phyloP scores from a whole-genome alignment of 2,888 invertebrate species.

The Parasteatoda lunata region DNA sequence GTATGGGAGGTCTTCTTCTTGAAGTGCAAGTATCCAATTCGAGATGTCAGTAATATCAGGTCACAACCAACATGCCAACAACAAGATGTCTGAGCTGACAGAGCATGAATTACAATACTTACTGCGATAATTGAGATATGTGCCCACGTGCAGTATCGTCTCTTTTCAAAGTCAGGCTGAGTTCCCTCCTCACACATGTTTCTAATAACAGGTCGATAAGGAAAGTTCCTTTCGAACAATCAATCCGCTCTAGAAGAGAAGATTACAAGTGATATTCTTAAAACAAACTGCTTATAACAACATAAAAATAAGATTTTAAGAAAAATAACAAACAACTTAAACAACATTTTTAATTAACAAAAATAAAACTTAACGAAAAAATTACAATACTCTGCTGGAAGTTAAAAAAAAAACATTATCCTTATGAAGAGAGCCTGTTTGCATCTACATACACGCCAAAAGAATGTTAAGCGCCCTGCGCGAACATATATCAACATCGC shows the following conservation, averaged over 20 bases:
- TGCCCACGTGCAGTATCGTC: neutral
- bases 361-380: neutral
- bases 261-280: neutral
- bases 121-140: constrained; percentile 1
- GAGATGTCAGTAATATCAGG: too few species aligned
- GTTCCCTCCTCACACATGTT: constrained; percentile 7
- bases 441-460: too few species aligned
- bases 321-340: neutral
- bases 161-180: neutral
- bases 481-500: too few species aligned
- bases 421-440: too few species aligned
- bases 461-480: too few species aligned
- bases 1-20: too few species aligned
- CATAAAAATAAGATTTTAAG: constrained; percentile 5
- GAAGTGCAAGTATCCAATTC: too few species aligned
- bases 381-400: neutral
- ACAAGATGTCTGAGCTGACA: too few species aligned
- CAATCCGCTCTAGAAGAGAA: too few species aligned
- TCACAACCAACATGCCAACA: too few species aligned
- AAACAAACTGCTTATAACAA: neutral
- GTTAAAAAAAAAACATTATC: too few species aligned
- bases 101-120: neutral
- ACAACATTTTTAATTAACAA: neutral
- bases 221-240: constrained; percentile 1
- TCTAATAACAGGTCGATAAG: constrained; percentile 5